Conservation (phyloP, 2,113 vertebrate species). For the Bubalus kerabau region DNA sequence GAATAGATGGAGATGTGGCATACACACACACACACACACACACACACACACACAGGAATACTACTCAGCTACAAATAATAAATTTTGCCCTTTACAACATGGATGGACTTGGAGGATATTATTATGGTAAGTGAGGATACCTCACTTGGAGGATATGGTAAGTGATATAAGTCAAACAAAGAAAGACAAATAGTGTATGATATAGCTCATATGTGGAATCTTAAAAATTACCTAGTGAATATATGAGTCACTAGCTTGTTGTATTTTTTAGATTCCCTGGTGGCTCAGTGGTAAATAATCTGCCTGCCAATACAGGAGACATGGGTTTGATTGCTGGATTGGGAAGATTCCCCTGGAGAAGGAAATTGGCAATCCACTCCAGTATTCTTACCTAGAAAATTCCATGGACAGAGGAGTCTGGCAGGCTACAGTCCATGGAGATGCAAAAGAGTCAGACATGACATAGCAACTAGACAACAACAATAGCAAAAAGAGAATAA, state of each 20-base stretch:
- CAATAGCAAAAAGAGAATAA: not conserved
- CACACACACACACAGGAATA: not conserved
- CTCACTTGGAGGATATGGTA: not conserved
- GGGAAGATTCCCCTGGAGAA: not conserved
- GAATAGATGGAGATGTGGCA: not conserved
- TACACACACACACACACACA: not conserved
- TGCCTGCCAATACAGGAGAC: not conserved
- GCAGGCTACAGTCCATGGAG: not conserved
- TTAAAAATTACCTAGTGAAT: not conserved
- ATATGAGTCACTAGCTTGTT: not conserved
- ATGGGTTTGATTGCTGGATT: not conserved
- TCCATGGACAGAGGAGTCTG: not conserved
- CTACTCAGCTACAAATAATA: not conserved
- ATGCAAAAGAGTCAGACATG: not conserved
- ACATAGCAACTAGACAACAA: fast-evolving
- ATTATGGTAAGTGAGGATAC: not conserved
- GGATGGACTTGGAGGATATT: not conserved
- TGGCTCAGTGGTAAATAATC: not conserved
- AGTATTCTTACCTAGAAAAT: not conserved
- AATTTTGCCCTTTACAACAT: not conserved
- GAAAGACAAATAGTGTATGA: not conserved
- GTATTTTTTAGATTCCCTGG: not conserved
- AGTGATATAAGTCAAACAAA: not conserved
- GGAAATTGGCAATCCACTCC: not conserved
- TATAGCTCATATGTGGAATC: not conserved